A percentile compares a stretch with the other conserved stretches of the same genome.
phyloP scores from a whole-genome alignment of 2,113 vertebrate genomes.

The Brevimyrus niger region DNA sequence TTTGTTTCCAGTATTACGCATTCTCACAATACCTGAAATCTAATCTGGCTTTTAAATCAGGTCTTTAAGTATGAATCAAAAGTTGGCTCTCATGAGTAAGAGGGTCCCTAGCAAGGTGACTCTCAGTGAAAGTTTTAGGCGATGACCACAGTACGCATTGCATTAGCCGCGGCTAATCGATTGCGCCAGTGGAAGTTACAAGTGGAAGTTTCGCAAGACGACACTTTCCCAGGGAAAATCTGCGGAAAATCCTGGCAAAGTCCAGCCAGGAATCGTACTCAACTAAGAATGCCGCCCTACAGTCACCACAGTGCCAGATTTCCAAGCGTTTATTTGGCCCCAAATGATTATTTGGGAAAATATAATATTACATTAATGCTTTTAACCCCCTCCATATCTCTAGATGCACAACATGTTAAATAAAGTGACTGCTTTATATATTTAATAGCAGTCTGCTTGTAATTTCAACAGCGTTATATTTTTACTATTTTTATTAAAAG shows the following conservation, averaged over 20 bases:
- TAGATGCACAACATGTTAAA: not conserved
- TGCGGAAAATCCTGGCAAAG: slow-evolving; percentile 64
- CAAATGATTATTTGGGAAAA: slow-evolving; percentile 53
- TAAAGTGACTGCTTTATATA: not conserved
- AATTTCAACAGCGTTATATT: not conserved
- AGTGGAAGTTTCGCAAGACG: slow-evolving; percentile 61
- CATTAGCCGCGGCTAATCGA: slow-evolving; percentile 71
- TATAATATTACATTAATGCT: slow-evolving; percentile 37
- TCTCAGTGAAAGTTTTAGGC: slow-evolving; percentile 36
- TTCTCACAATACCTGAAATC: not conserved
- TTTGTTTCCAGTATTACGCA: not conserved
- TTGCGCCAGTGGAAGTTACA: slow-evolving; percentile 71
- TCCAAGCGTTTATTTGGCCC: slow-evolving; percentile 52
- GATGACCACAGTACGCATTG: slow-evolving; percentile 44
- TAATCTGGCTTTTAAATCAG: not conserved
- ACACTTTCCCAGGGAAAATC: slow-evolving; percentile 72
- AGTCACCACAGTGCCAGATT: slow-evolving; percentile 41
- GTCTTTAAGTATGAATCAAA: not conserved
- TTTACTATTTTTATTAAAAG: not conserved
- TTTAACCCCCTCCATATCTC: slow-evolving; percentile 15
- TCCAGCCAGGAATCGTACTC: slow-evolving; percentile 41
- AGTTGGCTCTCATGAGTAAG: too few relatives aligned
- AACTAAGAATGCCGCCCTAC: slow-evolving; percentile 47
- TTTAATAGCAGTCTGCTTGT: not conserved
- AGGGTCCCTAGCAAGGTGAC: not conserved